phyloP scores from a whole-genome alignment of 2,888 invertebrate genomes.

The Elgonia sp. region DNA sequence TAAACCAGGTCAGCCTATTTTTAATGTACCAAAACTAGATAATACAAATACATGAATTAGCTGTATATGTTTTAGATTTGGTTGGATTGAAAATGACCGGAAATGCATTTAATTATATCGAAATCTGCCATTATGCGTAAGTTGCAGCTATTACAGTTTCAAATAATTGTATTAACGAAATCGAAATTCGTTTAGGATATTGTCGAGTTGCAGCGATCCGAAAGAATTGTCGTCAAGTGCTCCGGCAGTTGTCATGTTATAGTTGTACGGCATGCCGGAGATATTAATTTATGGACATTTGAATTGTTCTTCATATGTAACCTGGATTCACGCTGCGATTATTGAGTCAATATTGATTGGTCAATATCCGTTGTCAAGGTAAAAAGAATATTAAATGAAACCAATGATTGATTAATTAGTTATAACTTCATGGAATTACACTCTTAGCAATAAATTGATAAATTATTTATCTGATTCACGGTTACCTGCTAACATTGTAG shows the following conservation, averaged over 20 bases:
- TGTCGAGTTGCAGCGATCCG: not conserved
- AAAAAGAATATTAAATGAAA: conserved; percentile 24
- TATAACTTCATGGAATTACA: not conserved
- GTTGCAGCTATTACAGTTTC: not conserved
- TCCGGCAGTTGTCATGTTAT: not conserved
- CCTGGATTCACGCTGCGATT: conserved; percentile 21
- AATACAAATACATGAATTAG: conserved; percentile 35
- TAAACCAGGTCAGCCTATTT: conserved; percentile 34
- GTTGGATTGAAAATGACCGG: not conserved
- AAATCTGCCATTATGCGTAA: not conserved
- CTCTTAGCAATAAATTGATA: not conserved
- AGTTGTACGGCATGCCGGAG: not conserved
- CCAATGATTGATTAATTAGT: conserved; percentile 31
- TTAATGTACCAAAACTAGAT: conserved; percentile 26
- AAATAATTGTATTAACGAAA: not conserved
- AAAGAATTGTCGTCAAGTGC: not conserved
- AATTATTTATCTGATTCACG: too few species aligned
- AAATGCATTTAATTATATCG: conserved; percentile 5
- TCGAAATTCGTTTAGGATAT: not conserved
- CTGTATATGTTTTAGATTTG: conserved; percentile 19
- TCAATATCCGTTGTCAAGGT: conserved; percentile 35
- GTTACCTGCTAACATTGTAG: too few species aligned
- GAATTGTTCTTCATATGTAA: conserved; percentile 15
- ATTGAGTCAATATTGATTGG: conserved; percentile 33
- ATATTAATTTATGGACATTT: conserved; percentile 15